Percentiles rank a stretch among this genome's conserved stretches.
Conservation (phyloP, 2,797 vertebrate species). For the Pitangus sulphuratus region DNA sequence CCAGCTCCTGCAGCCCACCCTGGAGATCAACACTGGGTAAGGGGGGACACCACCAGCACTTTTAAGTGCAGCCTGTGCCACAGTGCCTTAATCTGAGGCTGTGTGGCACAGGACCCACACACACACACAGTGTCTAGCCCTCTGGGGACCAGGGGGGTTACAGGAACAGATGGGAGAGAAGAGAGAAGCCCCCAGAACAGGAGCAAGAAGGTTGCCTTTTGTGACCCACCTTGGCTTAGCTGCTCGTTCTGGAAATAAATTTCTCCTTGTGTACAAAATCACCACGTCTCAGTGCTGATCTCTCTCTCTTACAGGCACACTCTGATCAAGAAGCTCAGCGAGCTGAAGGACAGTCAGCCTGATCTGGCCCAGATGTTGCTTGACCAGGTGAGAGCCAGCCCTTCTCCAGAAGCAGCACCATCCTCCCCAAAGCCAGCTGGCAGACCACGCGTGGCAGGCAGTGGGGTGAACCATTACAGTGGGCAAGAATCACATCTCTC, state of each 20-base stretch:
- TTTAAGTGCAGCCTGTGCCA: neutral
- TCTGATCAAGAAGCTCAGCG: constrained; percentile 89
- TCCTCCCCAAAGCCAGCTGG: neutral
- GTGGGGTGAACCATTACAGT: neutral
- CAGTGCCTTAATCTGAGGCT: neutral
- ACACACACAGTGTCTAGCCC: neutral
- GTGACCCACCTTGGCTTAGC: neutral
- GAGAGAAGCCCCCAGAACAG: neutral
- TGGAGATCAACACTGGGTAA: constrained; percentile 95
- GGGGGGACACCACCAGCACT: neutral
- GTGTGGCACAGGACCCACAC: neutral
- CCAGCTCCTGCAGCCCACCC: constrained; percentile 93
- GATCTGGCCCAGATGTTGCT: constrained; percentile 90
- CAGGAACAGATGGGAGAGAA: neutral
- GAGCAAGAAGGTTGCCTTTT: neutral
- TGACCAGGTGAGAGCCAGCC: constrained; percentile 85
- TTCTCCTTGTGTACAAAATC: neutral
- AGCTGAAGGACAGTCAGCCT: constrained; percentile 83
- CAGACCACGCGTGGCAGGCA: neutral
- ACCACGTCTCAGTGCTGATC: neutral
- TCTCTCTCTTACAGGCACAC: constrained; percentile 78
- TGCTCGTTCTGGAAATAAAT: neutral
- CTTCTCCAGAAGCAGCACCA: neutral
- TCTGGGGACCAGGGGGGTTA: neutral
- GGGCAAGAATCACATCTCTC: neutral